Evolutionary conservation across 1,140 invertebrate species (phyloP), one percentile per base, ranked within the genome.

Genomic region (Episyrphus balteatus): DNA sequence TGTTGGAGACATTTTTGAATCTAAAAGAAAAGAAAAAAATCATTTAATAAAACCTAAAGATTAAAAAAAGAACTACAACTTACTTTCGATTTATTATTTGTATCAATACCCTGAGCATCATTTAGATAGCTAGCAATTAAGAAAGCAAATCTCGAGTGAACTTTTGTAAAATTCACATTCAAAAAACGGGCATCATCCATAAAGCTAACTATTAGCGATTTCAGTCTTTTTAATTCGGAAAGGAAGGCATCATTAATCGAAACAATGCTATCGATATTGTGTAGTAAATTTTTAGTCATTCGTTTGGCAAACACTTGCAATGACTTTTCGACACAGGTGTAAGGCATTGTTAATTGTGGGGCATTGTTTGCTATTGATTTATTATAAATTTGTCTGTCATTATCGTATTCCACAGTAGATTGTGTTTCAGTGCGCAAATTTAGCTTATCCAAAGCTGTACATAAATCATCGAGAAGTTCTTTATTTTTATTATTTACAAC

Each of bases 281-380:
- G 53, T 52, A 66, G 51, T 21, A 75, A 60, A 11, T 68, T 66
- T 46, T 76, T 75, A 0, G 73, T 71, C 50, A 82, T 75, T 26
- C 80, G 69, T 56, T 79, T 80, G 0, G 79, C 78, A 51, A 81
- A 82, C 2, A 82, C 79, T 62, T 81, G 75, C 51, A 79, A 75
- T 0, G 78, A 79, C 48, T 79, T 73, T 55, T 82, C 80, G 42
- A 81, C 75, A 56, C 76, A 80, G 5, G 80, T 57, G 34, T 79
- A 68, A 8, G 77, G 76, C 46, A 68, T 73, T 11, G 73, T 56
- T 12, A 57, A 49, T 8, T 55, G 54, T 15, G 55, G 55, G n/a
- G 31, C 11, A 26, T 21, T 26, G 12, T 21, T 30, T 26, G 41
- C 18, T 18, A 30, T 42, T 42, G 26, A n/a, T 26, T 26, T 12